A percentile compares a stretch with the other conserved stretches of the same genome.
Conservation (phyloP, 2,797 vertebrate species). For the Melopsittacus undulatus region DNA sequence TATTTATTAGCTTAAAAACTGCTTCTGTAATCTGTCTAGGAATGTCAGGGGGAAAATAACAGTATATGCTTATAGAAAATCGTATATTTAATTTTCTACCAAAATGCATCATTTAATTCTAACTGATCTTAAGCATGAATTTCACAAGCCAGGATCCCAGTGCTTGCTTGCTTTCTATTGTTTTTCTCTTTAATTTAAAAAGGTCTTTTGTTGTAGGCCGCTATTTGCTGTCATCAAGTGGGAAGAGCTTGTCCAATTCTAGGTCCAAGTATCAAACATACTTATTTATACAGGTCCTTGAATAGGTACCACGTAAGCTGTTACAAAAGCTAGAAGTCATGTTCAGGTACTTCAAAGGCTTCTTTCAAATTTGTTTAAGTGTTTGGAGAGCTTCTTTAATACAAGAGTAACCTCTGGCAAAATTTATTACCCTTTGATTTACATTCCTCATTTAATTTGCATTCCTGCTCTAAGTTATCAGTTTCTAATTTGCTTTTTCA, state of each 20-base stretch:
- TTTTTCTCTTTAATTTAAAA: not conserved
- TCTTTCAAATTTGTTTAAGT: slow-evolving; percentile 30
- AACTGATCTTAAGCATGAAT: slow-evolving; percentile 5
- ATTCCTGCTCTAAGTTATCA: not conserved
- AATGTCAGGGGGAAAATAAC: not conserved
- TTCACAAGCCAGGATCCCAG: not conserved
- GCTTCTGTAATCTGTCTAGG: not conserved
- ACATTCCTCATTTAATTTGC: not conserved
- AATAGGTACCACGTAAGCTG: slow-evolving; percentile 11
- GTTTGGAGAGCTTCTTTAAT: slow-evolving; percentile 45
- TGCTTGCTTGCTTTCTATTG: not conserved
- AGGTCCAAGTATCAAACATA: not conserved
- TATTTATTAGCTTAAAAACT: slow-evolving; percentile 24
- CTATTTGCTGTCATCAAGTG: not conserved
- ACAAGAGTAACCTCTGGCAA: slow-evolving; percentile 38
- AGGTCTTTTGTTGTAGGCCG: not conserved
- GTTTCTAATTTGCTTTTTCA: slow-evolving; percentile 6
- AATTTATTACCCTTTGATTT: slow-evolving; percentile 50
- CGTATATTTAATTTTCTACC: not conserved
- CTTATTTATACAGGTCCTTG: not conserved
- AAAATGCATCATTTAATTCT: not conserved
- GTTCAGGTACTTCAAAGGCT: slow-evolving; percentile 23
- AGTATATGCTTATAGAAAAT: not conserved
- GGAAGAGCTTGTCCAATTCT: not conserved
- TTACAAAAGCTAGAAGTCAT: not conserved